A percentile compares a stretch with the other conserved stretches of the same genome.
Evolutionary conservation across 2,797 vertebrate genomes (phyloP).

Genomic region (Florisuga fusca): DNA sequence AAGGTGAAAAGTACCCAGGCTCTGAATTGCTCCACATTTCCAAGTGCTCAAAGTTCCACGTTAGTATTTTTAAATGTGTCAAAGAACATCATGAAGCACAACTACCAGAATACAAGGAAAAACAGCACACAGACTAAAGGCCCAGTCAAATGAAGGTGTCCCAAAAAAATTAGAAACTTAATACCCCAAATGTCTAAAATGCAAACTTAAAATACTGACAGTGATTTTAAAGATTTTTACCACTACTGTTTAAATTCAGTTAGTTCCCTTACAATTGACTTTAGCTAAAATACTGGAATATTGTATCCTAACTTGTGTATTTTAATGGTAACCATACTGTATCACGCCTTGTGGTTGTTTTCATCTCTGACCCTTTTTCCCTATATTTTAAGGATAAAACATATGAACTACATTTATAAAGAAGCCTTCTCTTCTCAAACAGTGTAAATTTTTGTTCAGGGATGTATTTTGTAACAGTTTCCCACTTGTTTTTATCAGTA

Average conservation of each 20-base stretch:
- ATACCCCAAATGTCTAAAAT: conserved; percentile 4
- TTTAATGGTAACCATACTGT: too few relatives aligned
- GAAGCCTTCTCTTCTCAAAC: conserved; percentile 11
- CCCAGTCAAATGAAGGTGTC: background rate
- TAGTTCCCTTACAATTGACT: background rate
- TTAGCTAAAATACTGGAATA: background rate
- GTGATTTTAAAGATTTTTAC: conserved; percentile 21
- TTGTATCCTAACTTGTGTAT: background rate
- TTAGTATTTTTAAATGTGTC: background rate
- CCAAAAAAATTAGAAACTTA: background rate
- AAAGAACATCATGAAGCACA: background rate
- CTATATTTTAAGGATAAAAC: conserved; percentile 44
- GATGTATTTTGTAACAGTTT: conserved; percentile 63
- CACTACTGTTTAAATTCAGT: background rate
- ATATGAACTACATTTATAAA: conserved; percentile 14
- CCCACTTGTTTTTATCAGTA: conserved; percentile 42
- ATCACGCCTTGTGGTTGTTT: background rate
- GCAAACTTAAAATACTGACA: background rate
- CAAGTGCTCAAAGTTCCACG: background rate
- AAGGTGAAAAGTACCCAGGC: conserved; percentile 1
- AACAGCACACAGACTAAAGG: background rate
- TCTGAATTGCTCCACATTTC: conserved; percentile 5
- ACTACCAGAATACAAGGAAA: background rate
- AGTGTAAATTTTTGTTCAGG: conserved; percentile 28
- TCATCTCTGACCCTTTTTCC: conserved; percentile 54